Conservation (phyloP, 1,140 invertebrate genomes). For the Cydia pomonella region DNA sequence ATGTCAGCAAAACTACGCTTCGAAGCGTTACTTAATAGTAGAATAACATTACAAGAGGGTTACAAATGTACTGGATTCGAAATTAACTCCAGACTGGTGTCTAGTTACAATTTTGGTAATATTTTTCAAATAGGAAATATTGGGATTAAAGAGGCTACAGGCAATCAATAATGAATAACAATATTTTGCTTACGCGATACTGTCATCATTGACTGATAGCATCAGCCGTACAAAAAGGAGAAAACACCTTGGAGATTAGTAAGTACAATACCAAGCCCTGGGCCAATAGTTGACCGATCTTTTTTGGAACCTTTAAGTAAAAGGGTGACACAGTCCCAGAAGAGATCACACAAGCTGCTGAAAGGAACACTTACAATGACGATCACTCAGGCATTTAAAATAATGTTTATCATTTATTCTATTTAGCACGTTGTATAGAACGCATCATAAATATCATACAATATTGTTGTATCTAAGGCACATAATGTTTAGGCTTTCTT, state of each 20-base stretch:
- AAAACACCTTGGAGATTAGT: slow-evolving; percentile 18
- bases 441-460: slow-evolving; percentile 79
- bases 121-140: slow-evolving; percentile 3
- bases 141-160: background rate
- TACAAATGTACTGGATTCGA: slow-evolving; percentile 60
- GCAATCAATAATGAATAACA: background rate
- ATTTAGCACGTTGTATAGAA: slow-evolving; percentile 80
- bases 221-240: background rate
- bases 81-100: slow-evolving; percentile 65
- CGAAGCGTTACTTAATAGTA: slow-evolving; percentile 75
- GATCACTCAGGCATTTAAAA: slow-evolving; percentile 69
- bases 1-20: slow-evolving; percentile 76
- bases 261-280: slow-evolving; percentile 15
- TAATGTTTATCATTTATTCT: slow-evolving; percentile 76
- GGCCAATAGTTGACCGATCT: slow-evolving; percentile 19
- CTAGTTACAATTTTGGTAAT: slow-evolving; percentile 47
- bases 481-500: slow-evolving; percentile 80
- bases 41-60: slow-evolving; percentile 69
- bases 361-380: slow-evolving; percentile 72
- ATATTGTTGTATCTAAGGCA: slow-evolving; percentile 81
- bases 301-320: slow-evolving; percentile 29
- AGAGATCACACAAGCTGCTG: slow-evolving; percentile 56
- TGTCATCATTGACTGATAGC: background rate
- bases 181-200: background rate
- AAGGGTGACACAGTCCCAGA: slow-evolving; percentile 24